Conservation (phyloP, 2,113 vertebrate genomes). For the Silurus meridionalis region DNA sequence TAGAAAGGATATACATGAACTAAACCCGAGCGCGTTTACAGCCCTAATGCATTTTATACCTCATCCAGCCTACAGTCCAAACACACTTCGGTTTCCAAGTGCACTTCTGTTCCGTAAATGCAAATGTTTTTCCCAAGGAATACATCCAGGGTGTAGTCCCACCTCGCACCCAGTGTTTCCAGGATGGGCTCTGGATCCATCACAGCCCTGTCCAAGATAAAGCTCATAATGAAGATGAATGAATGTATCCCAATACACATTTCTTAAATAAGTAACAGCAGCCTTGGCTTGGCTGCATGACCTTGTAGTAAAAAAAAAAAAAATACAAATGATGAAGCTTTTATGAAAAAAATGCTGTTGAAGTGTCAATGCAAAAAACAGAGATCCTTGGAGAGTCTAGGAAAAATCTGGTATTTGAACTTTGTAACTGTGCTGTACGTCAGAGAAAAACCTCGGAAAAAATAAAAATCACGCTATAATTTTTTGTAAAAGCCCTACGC, state of each 20-base stretch:
- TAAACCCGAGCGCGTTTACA: background rate
- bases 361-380: background rate
- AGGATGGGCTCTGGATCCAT: background rate
- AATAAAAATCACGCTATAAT: background rate
- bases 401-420: slow-evolving; percentile 23
- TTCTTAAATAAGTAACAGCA: slow-evolving; percentile 39
- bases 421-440: background rate
- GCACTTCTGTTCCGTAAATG: slow-evolving; percentile 6
- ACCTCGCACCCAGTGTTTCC: background rate
- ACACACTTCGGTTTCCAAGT: slow-evolving; percentile 9
- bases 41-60: background rate
- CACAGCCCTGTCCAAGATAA: background rate
- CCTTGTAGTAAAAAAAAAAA: background rate
- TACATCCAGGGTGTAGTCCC: background rate
- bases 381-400: slow-evolving; percentile 3
- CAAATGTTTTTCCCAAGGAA: background rate
- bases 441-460: background rate
- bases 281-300: background rate
- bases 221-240: background rate
- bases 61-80: slow-evolving; percentile 1
- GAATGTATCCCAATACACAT: slow-evolving; percentile 34
- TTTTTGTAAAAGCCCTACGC: background rate
- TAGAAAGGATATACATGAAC: slow-evolving; percentile 11
- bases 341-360: background rate
- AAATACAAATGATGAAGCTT: slow-evolving; percentile 5